Percentiles rank a stretch among this genome's conserved stretches.
phyloP scores from a whole-genome alignment of 1,140 invertebrate species.

The Geopemphigus sp. region DNA sequence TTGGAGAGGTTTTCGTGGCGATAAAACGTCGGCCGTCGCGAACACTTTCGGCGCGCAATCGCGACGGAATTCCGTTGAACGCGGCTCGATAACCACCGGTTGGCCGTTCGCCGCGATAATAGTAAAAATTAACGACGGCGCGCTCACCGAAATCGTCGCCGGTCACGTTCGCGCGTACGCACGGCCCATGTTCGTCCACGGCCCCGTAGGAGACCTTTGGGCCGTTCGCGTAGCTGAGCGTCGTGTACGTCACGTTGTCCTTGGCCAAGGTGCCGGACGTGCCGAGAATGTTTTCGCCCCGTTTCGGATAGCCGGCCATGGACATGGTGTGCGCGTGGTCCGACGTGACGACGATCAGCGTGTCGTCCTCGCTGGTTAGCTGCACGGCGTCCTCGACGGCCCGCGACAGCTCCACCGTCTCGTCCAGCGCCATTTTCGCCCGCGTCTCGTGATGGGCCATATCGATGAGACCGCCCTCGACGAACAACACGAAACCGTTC shows the following conservation, averaged over 20 bases:
- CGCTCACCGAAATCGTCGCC: constrained; percentile 50
- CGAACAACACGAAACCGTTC: constrained; percentile 70
- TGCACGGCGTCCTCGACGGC: constrained; percentile 58
- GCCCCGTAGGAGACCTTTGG: constrained; percentile 57
- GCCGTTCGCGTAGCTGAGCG: constrained; percentile 73
- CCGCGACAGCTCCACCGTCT: constrained; percentile 68
- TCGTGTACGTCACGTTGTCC: constrained; percentile 70
- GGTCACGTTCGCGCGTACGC: neutral
- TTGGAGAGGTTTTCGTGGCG: too few relatives aligned
- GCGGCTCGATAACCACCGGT: too few relatives aligned
- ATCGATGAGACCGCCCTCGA: constrained; percentile 66
- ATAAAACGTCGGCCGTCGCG: too few relatives aligned
- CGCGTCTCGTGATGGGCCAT: constrained; percentile 67
- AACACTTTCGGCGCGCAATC: too few relatives aligned
- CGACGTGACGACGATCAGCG: constrained; percentile 65
- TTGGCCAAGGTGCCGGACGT: constrained; percentile 56
- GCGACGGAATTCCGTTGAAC: too few relatives aligned
- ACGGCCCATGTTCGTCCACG: constrained; percentile 50
- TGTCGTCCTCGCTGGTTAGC: constrained; percentile 57
- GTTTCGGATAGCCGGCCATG: constrained; percentile 65
- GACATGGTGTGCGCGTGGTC: constrained; percentile 68
- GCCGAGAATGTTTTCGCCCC: constrained; percentile 66
- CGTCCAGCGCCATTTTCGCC: constrained; percentile 66
- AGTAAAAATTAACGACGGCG: too few relatives aligned
- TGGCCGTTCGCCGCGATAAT: too few relatives aligned